phyloP scores from a whole-genome alignment of 2,888 invertebrate genomes.

The Caenorhabditis sulstoni region DNA sequence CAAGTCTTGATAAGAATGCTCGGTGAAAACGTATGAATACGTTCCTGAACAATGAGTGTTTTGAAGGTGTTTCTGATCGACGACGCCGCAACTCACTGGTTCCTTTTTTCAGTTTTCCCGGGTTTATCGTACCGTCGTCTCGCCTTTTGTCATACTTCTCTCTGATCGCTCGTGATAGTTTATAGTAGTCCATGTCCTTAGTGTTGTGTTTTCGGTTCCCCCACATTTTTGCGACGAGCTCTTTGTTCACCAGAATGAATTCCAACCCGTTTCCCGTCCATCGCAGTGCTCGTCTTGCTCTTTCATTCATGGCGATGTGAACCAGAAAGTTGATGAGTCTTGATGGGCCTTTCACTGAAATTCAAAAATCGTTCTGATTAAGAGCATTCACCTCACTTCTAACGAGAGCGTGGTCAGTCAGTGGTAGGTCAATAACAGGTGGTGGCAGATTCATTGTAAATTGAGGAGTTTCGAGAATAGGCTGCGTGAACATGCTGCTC shows the following conservation, averaged over 20 bases:
- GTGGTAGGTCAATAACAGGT: neutral
- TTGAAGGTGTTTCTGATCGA: no score
- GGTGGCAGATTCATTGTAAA: no score
- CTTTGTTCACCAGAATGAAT: conserved; percentile 44
- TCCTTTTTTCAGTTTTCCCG: conserved; percentile 55
- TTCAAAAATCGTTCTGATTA: no score
- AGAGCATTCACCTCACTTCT: conserved; percentile 13
- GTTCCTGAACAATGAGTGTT: no score
- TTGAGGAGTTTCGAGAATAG: no score
- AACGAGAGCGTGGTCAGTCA: conserved; percentile 38
- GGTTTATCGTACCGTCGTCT: conserved; percentile 5
- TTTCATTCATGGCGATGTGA: conserved; percentile 51
- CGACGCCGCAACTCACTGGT: conserved; percentile 31
- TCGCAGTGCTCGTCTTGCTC: conserved; percentile 28
- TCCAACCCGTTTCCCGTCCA: conserved; percentile 60
- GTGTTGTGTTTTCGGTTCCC: conserved; percentile 59
- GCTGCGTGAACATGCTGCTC: no score
- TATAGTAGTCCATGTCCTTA: conserved; percentile 55
- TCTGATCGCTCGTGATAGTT: conserved; percentile 54
- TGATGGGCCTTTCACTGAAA: conserved; percentile 59
- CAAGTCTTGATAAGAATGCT: conserved; percentile 39
- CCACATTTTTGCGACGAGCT: conserved; percentile 57
- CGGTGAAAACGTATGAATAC: conserved; percentile 56
- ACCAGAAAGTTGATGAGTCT: conserved; percentile 49
- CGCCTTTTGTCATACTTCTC: conserved; percentile 55